Evolutionary conservation across 1,140 invertebrate genomes (phyloP), one percentile per base, ranked within the genome.

Genomic region (Sinella curviseta): DNA sequence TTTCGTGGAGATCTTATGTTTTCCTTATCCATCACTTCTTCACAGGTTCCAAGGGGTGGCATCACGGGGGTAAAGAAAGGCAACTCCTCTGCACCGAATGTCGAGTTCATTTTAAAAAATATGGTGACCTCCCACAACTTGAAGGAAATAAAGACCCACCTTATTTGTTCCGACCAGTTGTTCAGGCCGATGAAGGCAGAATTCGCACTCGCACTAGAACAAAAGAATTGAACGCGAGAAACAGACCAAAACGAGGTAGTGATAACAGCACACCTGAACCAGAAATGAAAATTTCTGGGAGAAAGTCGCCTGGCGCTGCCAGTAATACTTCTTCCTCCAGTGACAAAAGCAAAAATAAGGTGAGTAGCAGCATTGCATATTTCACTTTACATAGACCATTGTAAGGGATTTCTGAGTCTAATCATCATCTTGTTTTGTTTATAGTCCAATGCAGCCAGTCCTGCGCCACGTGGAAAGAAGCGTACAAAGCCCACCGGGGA

Each of bases 161-260:
- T 0, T 93, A 92, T 86, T 86, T 93, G 31, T 93, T 94, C 88
- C 89, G 92, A 84, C 92, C 92, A 82, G 91, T 92, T 84, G 85
- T 87, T 82, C 87, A 89, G 80, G 90, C 91, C 76, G 89, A 90
- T 83, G 92, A 94, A 84, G 94, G 93, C 85, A 91, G 94, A 86
- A 95, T 95, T 92, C 91, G 94, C 85, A 96, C 94, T 48, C 89
- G 94, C 82, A 95, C 95, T 84, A 94, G 95, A 87, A 90, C 92
- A 33, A 94, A 94, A 87, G 93, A 94, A 88, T 88, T 88, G 78
- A 79, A 82, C 28, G 82, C 86, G 35, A 86, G 86, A 81, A 88
- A 79, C 86, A 39, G 84, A 77, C 82, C 84, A 88, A 92, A 90
- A 90, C 89, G 86, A 89, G 88, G 90, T 88, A 86, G 93, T 84